These are phyloP conservation scores for Atta colombica DNA, from an alignment of 1,140 invertebrate genomes.

Conservation along the genomic window DNA sequence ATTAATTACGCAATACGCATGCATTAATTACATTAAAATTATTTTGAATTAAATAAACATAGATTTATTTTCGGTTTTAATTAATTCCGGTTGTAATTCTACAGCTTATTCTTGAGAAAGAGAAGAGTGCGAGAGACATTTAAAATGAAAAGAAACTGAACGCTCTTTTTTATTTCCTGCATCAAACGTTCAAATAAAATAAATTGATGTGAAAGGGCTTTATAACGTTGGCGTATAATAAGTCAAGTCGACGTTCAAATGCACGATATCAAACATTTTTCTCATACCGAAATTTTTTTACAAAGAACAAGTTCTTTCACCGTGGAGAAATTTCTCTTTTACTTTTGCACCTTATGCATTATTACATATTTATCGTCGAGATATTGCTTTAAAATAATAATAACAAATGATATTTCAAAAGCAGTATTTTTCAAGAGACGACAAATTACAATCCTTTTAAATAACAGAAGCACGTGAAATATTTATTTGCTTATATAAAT, in stretches of 20 bases:
- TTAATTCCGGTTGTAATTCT: neutral
- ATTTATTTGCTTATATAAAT: neutral
- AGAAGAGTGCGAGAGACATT: neutral
- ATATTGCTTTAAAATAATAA: slow-evolving; percentile 24
- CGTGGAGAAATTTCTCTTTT: neutral
- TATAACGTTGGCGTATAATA: slow-evolving; percentile 1
- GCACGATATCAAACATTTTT: slow-evolving; percentile 14
- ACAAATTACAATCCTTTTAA: neutral
- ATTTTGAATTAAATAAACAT: slow-evolving; percentile 4
- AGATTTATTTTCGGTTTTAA: neutral
- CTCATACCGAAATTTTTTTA: slow-evolving; percentile 4
- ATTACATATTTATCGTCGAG: neutral
- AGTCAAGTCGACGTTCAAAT: slow-evolving; percentile 13
- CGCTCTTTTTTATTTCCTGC: neutral
- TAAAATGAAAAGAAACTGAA: neutral
- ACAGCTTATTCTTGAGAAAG: neutral
- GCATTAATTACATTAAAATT: neutral
- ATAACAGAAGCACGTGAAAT: neutral
- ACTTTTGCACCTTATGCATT: neutral
- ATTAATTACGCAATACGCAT: neutral
- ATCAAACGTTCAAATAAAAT: slow-evolving; percentile 22
- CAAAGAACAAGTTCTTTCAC: neutral
- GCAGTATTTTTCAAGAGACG: neutral
- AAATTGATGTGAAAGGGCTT: slow-evolving; percentile 28
- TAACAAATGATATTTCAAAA: neutral